Conservation (phyloP, 2,888 invertebrate genomes). For the Agonum fuliginosum region DNA sequence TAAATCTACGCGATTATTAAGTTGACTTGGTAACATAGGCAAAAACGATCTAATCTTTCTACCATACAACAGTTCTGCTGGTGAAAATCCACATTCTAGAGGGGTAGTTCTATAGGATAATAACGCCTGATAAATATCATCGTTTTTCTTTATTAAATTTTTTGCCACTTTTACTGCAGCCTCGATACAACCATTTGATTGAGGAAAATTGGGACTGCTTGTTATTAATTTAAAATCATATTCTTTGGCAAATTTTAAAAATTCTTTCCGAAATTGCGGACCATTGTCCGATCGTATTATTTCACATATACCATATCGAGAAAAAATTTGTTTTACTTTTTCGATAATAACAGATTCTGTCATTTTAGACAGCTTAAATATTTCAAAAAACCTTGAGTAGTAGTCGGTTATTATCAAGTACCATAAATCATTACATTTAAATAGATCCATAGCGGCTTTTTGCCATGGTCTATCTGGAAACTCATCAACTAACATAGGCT, state of each 20-base stretch:
- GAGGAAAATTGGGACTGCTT: not conserved
- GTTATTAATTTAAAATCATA: not conserved
- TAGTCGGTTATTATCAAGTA: not conserved
- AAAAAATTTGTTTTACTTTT: not conserved
- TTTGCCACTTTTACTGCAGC: not conserved
- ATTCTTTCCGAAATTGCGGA: not conserved
- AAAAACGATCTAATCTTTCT: too few relatives aligned
- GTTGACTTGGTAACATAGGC: too few relatives aligned
- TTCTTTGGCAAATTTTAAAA: not conserved
- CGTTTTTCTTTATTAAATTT: not conserved
- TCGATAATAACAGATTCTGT: not conserved
- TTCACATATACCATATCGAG: not conserved
- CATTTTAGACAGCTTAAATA: not conserved
- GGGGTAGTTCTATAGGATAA: not conserved
- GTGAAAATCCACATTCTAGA: slow-evolving; percentile 1
- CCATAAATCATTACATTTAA: not conserved
- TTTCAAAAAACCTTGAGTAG: not conserved
- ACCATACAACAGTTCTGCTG: not conserved
- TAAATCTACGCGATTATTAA: too few relatives aligned
- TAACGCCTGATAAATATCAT: not conserved
- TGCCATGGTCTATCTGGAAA: too few relatives aligned
- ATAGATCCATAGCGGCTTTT: not conserved
- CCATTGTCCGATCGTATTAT: not conserved
- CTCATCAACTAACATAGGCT: not conserved
- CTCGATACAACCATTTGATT: not conserved